Percentiles rank a stretch among this genome's conserved stretches.
These are phyloP conservation scores for Podabrus alpinus DNA, from an alignment of 2,888 invertebrate genomes.

Conservation along the genomic window DNA sequence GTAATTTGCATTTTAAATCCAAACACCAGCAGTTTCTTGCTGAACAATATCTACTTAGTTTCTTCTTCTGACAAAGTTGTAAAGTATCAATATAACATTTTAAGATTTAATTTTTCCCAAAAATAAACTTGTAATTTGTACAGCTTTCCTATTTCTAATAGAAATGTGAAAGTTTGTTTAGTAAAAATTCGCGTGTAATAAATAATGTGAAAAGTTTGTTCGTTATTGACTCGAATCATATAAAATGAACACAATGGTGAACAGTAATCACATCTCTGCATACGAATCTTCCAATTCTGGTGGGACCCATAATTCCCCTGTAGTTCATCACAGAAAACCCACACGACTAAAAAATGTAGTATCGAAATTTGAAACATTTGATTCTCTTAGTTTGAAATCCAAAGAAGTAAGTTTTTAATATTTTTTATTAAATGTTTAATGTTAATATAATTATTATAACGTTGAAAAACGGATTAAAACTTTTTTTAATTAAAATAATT, in stretches of 20 bases:
- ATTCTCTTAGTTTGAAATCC: slow-evolving; percentile 73
- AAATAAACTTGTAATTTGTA: background rate
- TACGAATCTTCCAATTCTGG: slow-evolving; percentile 18
- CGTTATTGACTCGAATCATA: background rate
- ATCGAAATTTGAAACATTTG: slow-evolving; percentile 76
- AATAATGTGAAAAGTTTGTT: background rate
- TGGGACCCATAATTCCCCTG: slow-evolving; percentile 39
- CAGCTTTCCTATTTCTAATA: background rate
- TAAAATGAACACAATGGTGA: slow-evolving; percentile 16
- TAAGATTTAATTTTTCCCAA: background rate
- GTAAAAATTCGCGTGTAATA: background rate
- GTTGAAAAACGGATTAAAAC: too few species aligned
- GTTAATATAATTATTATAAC: background rate
- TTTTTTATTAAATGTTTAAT: slow-evolving; percentile 44
- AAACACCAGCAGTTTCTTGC: background rate
- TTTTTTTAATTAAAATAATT: too few species aligned
- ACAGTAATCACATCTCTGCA: slow-evolving; percentile 23
- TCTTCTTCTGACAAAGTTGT: background rate
- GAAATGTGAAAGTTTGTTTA: background rate
- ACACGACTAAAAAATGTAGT: slow-evolving; percentile 73
- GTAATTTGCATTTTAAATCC: slow-evolving; percentile 13
- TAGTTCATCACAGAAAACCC: slow-evolving; percentile 61
- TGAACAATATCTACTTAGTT: background rate
- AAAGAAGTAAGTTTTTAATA: slow-evolving; percentile 78
- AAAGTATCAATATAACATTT: background rate